phyloP scores from a whole-genome alignment of 2,113 vertebrate species.

The Tonatia bakeri region DNA sequence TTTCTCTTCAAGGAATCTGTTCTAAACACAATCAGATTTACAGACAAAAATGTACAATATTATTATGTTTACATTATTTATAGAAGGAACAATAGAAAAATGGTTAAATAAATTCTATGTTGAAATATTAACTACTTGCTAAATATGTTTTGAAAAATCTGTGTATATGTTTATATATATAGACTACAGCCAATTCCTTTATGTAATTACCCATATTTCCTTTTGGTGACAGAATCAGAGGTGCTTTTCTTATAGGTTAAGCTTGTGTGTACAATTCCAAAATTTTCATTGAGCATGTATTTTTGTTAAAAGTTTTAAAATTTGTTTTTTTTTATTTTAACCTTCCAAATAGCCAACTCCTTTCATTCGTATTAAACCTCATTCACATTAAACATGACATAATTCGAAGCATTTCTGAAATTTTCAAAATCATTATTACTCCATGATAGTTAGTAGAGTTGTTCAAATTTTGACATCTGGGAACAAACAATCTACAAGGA shows the following conservation, averaged over 20 bases:
- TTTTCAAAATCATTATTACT: background rate
- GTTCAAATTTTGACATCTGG: slow-evolving; percentile 7
- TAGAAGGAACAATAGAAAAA: background rate
- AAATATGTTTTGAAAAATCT: slow-evolving; percentile 20
- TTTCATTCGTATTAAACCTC: background rate
- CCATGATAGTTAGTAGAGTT: background rate
- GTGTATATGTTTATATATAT: background rate
- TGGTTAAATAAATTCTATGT: background rate
- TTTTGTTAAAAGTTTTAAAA: slow-evolving; percentile 1
- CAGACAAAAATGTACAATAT: slow-evolving; percentile 5
- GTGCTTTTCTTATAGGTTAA: background rate
- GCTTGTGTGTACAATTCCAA: background rate
- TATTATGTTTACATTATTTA: background rate
- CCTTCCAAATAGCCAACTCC: background rate
- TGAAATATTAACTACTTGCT: background rate
- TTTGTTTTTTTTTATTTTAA: slow-evolving; percentile 4
- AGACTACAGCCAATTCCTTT: background rate
- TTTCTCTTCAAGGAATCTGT: background rate
- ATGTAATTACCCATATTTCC: background rate
- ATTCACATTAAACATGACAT: background rate
- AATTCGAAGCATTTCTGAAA: slow-evolving; percentile 30
- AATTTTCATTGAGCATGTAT: background rate
- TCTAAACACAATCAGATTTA: background rate
- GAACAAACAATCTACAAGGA: background rate
- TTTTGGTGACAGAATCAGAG: background rate